These are phyloP conservation scores for Elephas maximus DNA, from an alignment of 2,113 vertebrate genomes.

Conservation along the genomic window DNA sequence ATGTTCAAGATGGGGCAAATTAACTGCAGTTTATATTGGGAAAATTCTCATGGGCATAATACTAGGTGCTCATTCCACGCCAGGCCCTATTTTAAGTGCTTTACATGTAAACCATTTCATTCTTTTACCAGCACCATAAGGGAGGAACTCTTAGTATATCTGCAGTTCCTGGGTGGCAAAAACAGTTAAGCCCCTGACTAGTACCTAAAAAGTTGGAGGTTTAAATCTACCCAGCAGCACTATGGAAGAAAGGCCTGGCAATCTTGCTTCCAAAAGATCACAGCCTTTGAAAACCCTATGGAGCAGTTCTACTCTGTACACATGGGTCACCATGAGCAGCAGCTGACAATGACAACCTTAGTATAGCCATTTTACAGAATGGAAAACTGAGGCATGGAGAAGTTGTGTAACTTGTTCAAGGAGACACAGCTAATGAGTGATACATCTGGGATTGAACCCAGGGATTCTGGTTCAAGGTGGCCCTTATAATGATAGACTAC, in stretches of 20 bases:
- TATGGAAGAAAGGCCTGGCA: not conserved
- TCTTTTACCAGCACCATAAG: not conserved
- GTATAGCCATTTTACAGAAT: not conserved
- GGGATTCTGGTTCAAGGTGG: not conserved
- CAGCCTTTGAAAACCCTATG: not conserved
- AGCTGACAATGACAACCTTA: not conserved
- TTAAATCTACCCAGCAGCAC: not conserved
- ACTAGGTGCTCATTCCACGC: not conserved
- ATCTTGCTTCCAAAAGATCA: not conserved
- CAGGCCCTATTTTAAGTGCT: not conserved
- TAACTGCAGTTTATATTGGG: not conserved
- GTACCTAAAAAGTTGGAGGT: not conserved
- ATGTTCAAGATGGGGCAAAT: not conserved
- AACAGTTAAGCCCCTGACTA: not conserved
- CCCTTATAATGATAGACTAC: accelerated
- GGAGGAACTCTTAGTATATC: not conserved
- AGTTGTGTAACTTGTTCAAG: not conserved
- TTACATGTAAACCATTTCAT: not conserved
- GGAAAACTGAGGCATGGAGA: not conserved
- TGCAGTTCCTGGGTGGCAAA: not conserved
- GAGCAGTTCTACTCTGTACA: not conserved
- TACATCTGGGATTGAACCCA: not conserved
- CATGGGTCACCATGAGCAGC: not conserved
- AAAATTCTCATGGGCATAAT: not conserved
- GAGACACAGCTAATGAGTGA: not conserved